These are phyloP conservation scores for Cyphomyrus plagiostoma DNA, from an alignment of 2,113 vertebrate species.

Conservation along the genomic window DNA sequence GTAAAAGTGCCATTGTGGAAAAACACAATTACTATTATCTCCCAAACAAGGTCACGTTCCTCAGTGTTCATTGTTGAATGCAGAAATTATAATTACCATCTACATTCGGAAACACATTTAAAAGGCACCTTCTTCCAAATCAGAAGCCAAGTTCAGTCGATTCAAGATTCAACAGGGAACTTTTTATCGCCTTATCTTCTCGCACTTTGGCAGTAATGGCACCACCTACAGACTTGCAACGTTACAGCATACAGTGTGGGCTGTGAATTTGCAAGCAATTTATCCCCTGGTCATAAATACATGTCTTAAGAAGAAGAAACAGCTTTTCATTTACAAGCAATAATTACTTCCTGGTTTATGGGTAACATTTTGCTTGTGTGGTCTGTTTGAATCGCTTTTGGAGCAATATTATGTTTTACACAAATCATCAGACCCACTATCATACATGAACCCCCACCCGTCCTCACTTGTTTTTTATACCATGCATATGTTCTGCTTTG, in stretches of 20 bases:
- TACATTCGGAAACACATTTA: neutral
- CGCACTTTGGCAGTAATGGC: neutral
- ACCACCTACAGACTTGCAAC: neutral
- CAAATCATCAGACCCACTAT: neutral
- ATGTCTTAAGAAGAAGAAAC: neutral
- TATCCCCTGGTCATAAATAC: neutral
- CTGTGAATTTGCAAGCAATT: neutral
- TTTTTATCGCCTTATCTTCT: neutral
- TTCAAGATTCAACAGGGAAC: neutral
- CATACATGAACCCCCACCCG: neutral
- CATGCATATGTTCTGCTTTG: neutral
- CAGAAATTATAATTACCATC: neutral
- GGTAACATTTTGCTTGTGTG: neutral
- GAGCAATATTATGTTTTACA: neutral
- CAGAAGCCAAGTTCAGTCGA: neutral
- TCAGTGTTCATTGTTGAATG: neutral
- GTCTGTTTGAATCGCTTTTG: neutral
- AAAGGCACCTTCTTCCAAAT: neutral
- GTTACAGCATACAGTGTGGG: neutral
- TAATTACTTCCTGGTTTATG: neutral
- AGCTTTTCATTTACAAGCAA: neutral
- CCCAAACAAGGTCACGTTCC: neutral
- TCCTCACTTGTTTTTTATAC: neutral
- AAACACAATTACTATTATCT: neutral
- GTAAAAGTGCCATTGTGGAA: neutral